These are phyloP conservation scores for Pipistrellus kuhlii DNA, from an alignment of 2,797 vertebrate species.

Conservation along the genomic window DNA sequence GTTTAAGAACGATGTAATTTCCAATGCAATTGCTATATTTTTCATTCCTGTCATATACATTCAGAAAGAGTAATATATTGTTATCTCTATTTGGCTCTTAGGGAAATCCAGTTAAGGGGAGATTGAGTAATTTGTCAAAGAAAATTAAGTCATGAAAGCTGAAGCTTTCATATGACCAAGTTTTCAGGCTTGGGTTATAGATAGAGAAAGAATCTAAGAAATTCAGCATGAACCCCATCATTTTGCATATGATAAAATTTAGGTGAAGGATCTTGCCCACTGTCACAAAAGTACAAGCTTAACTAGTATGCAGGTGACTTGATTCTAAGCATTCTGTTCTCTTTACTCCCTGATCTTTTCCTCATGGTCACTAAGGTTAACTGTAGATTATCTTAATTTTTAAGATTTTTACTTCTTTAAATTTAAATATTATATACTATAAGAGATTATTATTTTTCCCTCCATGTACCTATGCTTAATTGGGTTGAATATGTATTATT, in stretches of 20 bases:
- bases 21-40: not conserved
- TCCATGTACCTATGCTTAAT: not conserved
- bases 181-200: slow-evolving; percentile 10
- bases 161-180: not conserved
- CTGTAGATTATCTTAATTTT: not conserved
- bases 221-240: not conserved
- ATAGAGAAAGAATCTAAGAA: not conserved
- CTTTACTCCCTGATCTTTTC: not conserved
- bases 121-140: slow-evolving; percentile 59
- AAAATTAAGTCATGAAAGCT: slow-evolving; percentile 40
- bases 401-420: not conserved
- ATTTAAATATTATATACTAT: not conserved
- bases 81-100: slow-evolving; percentile 54
- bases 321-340: not conserved
- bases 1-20: slow-evolving; percentile 14
- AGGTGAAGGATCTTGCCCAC: not conserved
- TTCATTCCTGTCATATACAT: slow-evolving; percentile 49
- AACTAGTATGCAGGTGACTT: not conserved
- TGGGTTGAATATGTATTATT: not conserved
- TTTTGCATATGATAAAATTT: not conserved
- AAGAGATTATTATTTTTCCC: not conserved
- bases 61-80: slow-evolving; percentile 39
- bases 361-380: not conserved
- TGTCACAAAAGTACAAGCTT: not conserved
- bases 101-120: slow-evolving; percentile 51